Evolutionary conservation across 2,888 invertebrate species (phyloP), one percentile per base, ranked within the genome.

Genomic region (Gandaritis pyraliata): DNA sequence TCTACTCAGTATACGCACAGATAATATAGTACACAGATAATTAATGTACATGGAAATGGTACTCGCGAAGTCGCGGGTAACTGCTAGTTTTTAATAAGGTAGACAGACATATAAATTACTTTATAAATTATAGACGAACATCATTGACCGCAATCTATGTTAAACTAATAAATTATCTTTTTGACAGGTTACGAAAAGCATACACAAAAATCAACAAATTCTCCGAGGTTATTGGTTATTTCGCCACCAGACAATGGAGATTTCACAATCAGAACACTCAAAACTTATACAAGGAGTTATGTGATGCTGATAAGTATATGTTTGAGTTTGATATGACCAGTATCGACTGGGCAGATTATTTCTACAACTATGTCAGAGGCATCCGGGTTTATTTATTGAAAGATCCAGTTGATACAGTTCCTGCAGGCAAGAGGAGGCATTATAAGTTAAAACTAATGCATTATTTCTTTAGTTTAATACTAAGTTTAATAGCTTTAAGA

Each of bases 201-300:
- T 96, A 96, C 83, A 93, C 92, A 67, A 96, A 95, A 81, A 94
- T 97, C 63, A 94, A 95, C 72, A 95, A 94, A 78, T 95, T 96
- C 74, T 93, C 95, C 63, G 93, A 93, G 15, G 95, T 95, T 0
- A 89, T 97, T 49, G 93, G 95, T 0, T 97, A 96, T 80, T 97
- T 97, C 83, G 94, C 95, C 2, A 93, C 94, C 0, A 90, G 94
- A 46, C 93, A 95, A 56, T 97, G 97, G 97, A 92, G 90, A 38
- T 96, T 96, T 72, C 80, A 90, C n/a, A 94, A 95, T 64, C 82
- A 86, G 0, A 95, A 95, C 70, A 87, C 94, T 0, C 88, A 93
- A 41, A 82, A 81, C 0, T 78, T 96, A 0, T 88, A 88, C 76
- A 85, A 84, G 5, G 93, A 93, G 41, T 74, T 96, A 52, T 89